Conservation (phyloP, 2,888 invertebrate genomes). For the Dolichomitus sp. region DNA sequence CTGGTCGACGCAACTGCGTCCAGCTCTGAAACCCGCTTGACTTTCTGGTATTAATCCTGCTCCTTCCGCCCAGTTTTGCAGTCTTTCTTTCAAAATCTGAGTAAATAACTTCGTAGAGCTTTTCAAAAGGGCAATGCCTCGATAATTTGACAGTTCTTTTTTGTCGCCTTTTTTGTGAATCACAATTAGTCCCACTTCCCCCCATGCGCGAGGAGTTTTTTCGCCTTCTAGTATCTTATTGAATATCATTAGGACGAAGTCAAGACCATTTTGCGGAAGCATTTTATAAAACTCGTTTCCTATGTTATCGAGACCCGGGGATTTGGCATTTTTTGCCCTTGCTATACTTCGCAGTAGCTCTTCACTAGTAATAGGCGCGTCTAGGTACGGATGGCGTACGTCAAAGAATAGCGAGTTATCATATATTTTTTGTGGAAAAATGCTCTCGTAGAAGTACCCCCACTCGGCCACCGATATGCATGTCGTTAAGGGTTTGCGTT, state of each 20-base stretch:
- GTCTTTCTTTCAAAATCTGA: neutral
- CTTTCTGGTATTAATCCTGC: constrained; percentile 43
- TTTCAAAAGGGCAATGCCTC: constrained; percentile 11
- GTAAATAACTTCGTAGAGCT: constrained; percentile 18
- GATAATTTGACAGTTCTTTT: constrained; percentile 5
- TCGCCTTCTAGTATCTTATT: constrained; percentile 4
- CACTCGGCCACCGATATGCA: neutral
- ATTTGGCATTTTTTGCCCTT: neutral
- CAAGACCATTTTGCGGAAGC: constrained; percentile 5
- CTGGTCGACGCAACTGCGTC: too few relatives aligned
- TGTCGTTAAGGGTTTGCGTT: neutral
- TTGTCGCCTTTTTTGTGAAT: constrained; percentile 33
- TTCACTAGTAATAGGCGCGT: constrained; percentile 64
- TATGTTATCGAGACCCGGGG: constrained; percentile 49
- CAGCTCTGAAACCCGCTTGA: constrained; percentile 19
- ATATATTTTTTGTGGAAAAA: constrained; percentile 1
- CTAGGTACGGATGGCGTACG: constrained; percentile 31
- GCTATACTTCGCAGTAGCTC: neutral
- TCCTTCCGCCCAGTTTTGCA: constrained; percentile 30
- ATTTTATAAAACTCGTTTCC: constrained; percentile 20
- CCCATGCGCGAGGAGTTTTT: constrained; percentile 11
- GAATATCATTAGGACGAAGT: neutral
- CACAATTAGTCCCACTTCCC: constrained; percentile 5
- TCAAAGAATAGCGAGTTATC: neutral
- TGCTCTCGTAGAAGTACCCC: neutral